These are phyloP conservation scores for Nesoenas mayeri DNA, from an alignment of 2,113 vertebrate genomes.

Conservation along the genomic window DNA sequence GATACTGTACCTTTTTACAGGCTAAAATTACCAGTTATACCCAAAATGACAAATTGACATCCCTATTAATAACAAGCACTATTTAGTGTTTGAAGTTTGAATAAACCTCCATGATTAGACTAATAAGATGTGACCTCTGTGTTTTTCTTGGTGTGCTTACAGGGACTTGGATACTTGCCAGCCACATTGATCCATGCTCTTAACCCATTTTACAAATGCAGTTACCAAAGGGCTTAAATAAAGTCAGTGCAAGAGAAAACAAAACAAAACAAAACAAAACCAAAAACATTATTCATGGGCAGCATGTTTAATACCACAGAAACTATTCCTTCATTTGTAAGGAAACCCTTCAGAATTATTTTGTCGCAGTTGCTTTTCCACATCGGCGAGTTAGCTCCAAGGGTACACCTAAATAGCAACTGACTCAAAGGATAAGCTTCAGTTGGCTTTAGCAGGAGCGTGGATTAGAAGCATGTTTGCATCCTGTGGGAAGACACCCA, in stretches of 20 bases:
- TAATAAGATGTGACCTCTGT: not conserved
- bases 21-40: not conserved
- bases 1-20: not conserved
- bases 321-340: not conserved
- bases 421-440: not conserved
- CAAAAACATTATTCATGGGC: not conserved
- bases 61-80: not conserved
- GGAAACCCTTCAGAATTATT: not conserved
- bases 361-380: not conserved
- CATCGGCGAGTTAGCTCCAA: not conserved
- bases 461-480: not conserved
- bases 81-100: not conserved
- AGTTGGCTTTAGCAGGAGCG: not conserved
- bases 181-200: constrained; percentile 39
- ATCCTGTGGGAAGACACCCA: not conserved
- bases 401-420: not conserved
- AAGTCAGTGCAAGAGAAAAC: constrained; percentile 32
- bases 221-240: constrained; percentile 32
- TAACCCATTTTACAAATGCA: constrained; percentile 59
- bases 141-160: constrained; percentile 2
- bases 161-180: not conserved
- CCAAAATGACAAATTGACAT: not conserved
- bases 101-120: not conserved
- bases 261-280: too few relatives aligned
- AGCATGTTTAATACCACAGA: constrained; percentile 2